phyloP scores from a whole-genome alignment of 2,113 vertebrate species.

The Sprattus sprattus region DNA sequence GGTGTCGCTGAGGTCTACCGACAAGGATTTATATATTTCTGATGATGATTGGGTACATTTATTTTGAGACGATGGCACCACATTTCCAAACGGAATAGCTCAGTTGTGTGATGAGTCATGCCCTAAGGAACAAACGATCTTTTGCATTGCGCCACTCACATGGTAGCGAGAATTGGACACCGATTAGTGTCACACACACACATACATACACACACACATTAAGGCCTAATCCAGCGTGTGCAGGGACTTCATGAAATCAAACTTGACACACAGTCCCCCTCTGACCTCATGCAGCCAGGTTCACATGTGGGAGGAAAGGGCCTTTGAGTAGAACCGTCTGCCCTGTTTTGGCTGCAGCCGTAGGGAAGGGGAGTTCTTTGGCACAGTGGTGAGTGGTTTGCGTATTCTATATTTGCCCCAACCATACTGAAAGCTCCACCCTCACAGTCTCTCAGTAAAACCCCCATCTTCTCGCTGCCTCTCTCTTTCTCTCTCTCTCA shows the following conservation, averaged over 20 bases:
- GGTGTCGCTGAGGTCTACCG: not conserved
- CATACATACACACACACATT: not conserved
- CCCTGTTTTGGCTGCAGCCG: conserved; percentile 37
- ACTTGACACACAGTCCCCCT: not conserved
- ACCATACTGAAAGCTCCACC: conserved; percentile 69
- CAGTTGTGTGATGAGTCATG: not conserved
- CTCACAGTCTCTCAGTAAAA: conserved; percentile 63
- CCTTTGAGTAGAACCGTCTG: not conserved
- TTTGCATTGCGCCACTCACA: not conserved
- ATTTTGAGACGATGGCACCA: conserved; percentile 15
- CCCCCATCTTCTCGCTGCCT: conserved; percentile 16
- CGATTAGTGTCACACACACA: not conserved
- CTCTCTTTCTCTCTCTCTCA: not conserved
- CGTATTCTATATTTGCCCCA: conserved; percentile 66
- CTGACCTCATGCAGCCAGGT: not conserved
- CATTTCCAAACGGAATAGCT: not conserved
- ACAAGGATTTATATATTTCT: not conserved
- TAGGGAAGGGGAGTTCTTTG: conserved; percentile 62
- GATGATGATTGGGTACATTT: conserved; percentile 17
- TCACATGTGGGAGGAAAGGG: not conserved
- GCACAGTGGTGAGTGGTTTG: conserved; percentile 67
- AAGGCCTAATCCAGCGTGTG: not conserved
- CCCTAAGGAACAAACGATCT: not conserved
- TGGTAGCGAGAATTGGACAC: not conserved
- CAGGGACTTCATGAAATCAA: not conserved